Base-by-base conservation (phyloP, 2,113 vertebrate species). In the Lophochroa leadbeateri region DNA sequence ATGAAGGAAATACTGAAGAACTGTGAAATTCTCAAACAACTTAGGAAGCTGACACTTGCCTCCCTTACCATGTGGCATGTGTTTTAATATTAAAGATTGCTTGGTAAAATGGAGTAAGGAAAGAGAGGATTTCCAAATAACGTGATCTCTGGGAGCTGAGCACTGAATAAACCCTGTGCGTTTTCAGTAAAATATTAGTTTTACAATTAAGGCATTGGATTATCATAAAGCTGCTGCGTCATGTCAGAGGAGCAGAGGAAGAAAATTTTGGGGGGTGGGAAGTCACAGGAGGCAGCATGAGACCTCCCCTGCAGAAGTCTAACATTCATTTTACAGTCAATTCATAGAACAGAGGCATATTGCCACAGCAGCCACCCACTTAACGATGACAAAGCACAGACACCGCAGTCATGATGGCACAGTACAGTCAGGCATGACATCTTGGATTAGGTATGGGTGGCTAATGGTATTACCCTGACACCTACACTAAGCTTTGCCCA, bases 201-300 rank as follows among this genome's bases (percentile, higher is more conserved):
- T 92, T 96, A 96, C 94, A 97, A 93, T 95, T 94, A 96, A 96
- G 96, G 53, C 78, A 72, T 96, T 96, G 90, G 92, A 96, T 97
- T 98, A 97, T 96, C 96, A 96, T 94, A 94, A 96, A 87, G 88
- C 89, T 97, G 84, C 86, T 94, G 91, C 92, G 92, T 90, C 91
- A 76, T 65, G 92, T 93, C 93, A 97, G 94, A 96, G 74, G 77
- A 94, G 23, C 55, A 87, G 25, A 52, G 25, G 35, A 83, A 91
- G 57, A 79, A 55, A 82, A 79, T 23, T 8, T 68, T 44, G 65
- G 81, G 81, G 77, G 77, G 86, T 28, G 74, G 81, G 49, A 88
- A 93, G 50, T 35, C 82, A 88, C 18, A 91, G 86, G 86, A 95
- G 61, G 78, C 95, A 79, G 78, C 47, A 74, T 6, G 35, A 90